Evolutionary conservation across 30 jellyfish, hydroid and myxozoan genomes (phyloP).

Genomic region (Calvadosia cruxmelitensis): DNA sequence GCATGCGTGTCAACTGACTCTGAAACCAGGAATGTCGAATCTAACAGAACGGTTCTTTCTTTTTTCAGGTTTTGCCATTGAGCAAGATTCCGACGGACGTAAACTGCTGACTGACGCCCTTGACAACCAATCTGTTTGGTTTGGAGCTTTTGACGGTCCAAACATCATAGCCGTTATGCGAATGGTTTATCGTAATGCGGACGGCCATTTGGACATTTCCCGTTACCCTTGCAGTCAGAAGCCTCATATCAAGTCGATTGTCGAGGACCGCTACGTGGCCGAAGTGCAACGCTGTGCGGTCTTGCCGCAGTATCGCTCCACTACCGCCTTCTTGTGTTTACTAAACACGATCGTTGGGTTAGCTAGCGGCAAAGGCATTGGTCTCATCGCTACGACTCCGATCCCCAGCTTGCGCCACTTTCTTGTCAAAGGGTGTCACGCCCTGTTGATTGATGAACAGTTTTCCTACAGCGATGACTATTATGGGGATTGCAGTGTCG

Average conservation of each 20-base stretch:
- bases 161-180: constrained; percentile 45
- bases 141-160: constrained; percentile 37
- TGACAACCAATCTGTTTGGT: constrained; percentile 45
- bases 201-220: constrained; percentile 52
- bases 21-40: too few relatives aligned
- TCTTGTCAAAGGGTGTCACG: constrained; percentile 11
- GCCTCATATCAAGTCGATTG: constrained; percentile 11
- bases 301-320: constrained; percentile 13
- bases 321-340: constrained; percentile 22
- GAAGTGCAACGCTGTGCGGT: constrained; percentile 59
- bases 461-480: constrained; percentile 34
- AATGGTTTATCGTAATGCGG: constrained; percentile 22
- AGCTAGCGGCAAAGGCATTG: constrained; percentile 6
- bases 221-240: constrained; percentile 49
- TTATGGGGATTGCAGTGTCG: constrained; percentile 39
- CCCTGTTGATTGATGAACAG: constrained; percentile 23
- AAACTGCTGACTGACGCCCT: constrained; percentile 34
- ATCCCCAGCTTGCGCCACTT: constrained; percentile 29
- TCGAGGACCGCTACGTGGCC: constrained; percentile 12
- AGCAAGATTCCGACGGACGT: constrained; percentile 21
- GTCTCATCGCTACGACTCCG: constrained; percentile 34
- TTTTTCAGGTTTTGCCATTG: constrained; percentile 34
- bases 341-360: constrained; percentile 7
- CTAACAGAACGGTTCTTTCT: too few relatives aligned
- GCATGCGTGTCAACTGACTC: too few relatives aligned